Evolutionary conservation across 2,888 invertebrate genomes (phyloP), one percentile per base, ranked within the genome.

Genomic region (Cantharis nigra): DNA sequence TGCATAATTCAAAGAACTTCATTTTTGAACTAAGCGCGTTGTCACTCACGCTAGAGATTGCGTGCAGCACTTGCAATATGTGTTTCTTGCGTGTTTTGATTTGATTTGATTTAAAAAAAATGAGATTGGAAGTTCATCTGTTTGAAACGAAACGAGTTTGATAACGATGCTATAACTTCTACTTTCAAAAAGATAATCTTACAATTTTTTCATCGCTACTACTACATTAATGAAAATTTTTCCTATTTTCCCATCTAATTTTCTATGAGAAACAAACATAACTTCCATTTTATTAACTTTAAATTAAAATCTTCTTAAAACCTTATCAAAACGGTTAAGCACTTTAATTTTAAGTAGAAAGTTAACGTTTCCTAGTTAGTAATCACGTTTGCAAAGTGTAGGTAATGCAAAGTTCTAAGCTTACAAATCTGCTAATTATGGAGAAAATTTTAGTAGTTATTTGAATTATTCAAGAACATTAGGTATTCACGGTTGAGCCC

Each of bases 381-480:
- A 81, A 80, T 80, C 81, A 81, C 80, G 80, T 81, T 76, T 75
- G 71, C 67, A 72, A 77, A 71, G 71, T 73, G 75, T 77, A 79
- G 71, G 69, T 74, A 76, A 73, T 79, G 75, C 72, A 71, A 73
- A 78, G 77, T 73, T 78, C 77, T 72, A 76, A 78, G 82, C 83
- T 80, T 83, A 83, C 82, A 82, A 83, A 83, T 83, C 78, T 82
- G 81, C 81, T 83, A 83, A 83, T 83, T 83, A 83, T 77, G 73
- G 75, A 74, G 80, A 79, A 78, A 79, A 81, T 81, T 80, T 80
- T 80, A 76, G 77, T 76, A 49, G 49, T 49, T 49, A 74, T 74
- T 69, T 76, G 74, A 77, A 80, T 80, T 80, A 80, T 79, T 78
- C 75, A 79, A 62, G 78, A 71, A 73, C 78, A 79, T 78, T 79